Evolutionary conservation across 2,113 vertebrate species (phyloP).

Genomic region (Rallus limicola): DNA sequence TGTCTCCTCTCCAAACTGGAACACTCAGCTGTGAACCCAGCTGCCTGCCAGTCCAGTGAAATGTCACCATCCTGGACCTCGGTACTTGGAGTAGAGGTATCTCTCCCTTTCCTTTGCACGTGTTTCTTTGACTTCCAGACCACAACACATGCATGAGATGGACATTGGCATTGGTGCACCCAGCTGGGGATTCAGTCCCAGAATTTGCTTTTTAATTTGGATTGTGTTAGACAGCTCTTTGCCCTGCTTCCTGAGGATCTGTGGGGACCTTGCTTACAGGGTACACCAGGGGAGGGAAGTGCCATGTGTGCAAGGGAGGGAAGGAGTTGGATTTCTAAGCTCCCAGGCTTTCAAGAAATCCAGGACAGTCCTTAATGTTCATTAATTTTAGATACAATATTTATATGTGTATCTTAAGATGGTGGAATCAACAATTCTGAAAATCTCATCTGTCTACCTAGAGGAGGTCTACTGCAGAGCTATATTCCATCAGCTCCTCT

Average conservation of each 20-base stretch:
- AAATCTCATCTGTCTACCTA: background rate
- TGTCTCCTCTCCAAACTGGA: background rate
- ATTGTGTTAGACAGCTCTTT: background rate
- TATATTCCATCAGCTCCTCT: fast-evolving
- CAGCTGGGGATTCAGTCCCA: background rate
- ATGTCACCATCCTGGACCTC: background rate
- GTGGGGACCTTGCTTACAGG: background rate
- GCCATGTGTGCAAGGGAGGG: background rate
- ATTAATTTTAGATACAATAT: background rate
- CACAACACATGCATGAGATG: background rate
- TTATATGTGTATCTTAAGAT: background rate
- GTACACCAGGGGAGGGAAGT: background rate
- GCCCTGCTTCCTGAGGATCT: background rate
- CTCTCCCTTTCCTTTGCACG: background rate
- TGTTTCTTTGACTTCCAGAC: background rate
- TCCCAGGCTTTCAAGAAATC: background rate
- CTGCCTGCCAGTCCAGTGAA: background rate
- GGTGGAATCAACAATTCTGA: background rate
- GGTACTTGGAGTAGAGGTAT: background rate
- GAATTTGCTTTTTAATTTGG: background rate
- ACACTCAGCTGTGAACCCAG: background rate
- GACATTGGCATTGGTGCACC: background rate
- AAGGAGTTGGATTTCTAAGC: background rate
- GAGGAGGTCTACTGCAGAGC: background rate
- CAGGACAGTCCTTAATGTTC: background rate